These are phyloP conservation scores for Bombylius discolor DNA, from an alignment of 2,888 invertebrate genomes.

Conservation along the genomic window DNA sequence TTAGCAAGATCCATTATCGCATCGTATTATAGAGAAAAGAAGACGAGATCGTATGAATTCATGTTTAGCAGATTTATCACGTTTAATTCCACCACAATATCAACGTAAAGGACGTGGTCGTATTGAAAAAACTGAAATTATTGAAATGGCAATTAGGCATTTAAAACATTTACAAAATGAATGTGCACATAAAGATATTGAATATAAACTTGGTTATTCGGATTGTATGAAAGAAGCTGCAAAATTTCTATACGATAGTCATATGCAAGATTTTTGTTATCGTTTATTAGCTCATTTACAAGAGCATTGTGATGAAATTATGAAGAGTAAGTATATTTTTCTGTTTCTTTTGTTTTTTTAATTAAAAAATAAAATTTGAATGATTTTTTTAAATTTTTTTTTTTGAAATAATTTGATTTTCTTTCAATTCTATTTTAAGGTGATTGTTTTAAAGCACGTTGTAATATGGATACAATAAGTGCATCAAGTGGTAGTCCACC, in stretches of 20 bases:
- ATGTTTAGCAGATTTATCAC: conserved; percentile 84
- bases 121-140: conserved; percentile 95
- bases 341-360: neutral
- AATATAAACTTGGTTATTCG: conserved; percentile 73
- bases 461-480: conserved; percentile 42
- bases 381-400: too few relatives aligned
- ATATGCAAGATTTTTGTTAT: conserved; percentile 70
- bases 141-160: conserved; percentile 94
- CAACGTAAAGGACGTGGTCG: conserved; percentile 89
- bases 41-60: conserved; percentile 95
- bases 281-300: conserved; percentile 72
- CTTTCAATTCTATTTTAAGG: conserved; percentile 18
- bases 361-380: neutral
- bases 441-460: conserved; percentile 32
- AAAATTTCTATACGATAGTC: conserved; percentile 75
- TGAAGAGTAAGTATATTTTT: conserved; percentile 38
- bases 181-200: conserved; percentile 33
- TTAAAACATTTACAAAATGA: conserved; percentile 75
- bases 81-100: conserved; percentile 85
- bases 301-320: conserved; percentile 58
- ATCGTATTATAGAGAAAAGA: conserved; percentile 91
- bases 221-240: conserved; percentile 84
- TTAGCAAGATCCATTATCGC: conserved; percentile 93
- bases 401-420: neutral
- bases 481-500: conserved; percentile 42